These are phyloP conservation scores for Drosophila nannoptera DNA, from an alignment of 1,140 invertebrate genomes.

Conservation along the genomic window DNA sequence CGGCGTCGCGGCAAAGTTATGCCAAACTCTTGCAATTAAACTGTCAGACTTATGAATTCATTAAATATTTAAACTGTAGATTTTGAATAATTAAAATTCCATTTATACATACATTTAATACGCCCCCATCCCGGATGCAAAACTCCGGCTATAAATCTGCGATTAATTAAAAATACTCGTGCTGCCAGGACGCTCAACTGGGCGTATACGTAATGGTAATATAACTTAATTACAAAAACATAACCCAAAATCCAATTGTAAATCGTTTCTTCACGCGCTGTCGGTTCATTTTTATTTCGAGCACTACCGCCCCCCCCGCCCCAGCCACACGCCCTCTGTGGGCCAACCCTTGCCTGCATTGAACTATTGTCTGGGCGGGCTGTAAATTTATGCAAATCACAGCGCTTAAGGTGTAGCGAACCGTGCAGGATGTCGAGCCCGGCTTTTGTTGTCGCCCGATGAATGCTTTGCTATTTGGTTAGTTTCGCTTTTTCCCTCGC, in stretches of 20 bases:
- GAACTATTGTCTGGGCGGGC: slow-evolving; percentile 43
- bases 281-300: background rate
- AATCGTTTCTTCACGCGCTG: slow-evolving; percentile 43
- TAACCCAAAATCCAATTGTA: slow-evolving; percentile 68
- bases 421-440: slow-evolving; percentile 30
- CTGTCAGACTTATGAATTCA: slow-evolving; percentile 77
- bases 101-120: slow-evolving; percentile 58
- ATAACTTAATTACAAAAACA: slow-evolving; percentile 76
- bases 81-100: slow-evolving; percentile 77
- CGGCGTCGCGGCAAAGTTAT: slow-evolving; percentile 49
- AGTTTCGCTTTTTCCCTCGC: background rate
- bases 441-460: slow-evolving; percentile 40
- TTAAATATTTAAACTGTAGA: slow-evolving; percentile 76
- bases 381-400: slow-evolving; percentile 68
- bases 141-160: slow-evolving; percentile 72
- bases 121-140: slow-evolving; percentile 7
- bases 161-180: slow-evolving; percentile 67
- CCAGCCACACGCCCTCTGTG: background rate
- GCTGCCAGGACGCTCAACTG: slow-evolving; percentile 11
- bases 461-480: slow-evolving; percentile 40
- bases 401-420: slow-evolving; percentile 30
- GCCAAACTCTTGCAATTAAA: slow-evolving; percentile 73
- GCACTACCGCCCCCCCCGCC: background rate
- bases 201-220: slow-evolving; percentile 67
- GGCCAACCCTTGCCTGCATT: slow-evolving; percentile 28